Base-by-base conservation (phyloP, 2,888 invertebrate species). In the Noctua pronuba region DNA sequence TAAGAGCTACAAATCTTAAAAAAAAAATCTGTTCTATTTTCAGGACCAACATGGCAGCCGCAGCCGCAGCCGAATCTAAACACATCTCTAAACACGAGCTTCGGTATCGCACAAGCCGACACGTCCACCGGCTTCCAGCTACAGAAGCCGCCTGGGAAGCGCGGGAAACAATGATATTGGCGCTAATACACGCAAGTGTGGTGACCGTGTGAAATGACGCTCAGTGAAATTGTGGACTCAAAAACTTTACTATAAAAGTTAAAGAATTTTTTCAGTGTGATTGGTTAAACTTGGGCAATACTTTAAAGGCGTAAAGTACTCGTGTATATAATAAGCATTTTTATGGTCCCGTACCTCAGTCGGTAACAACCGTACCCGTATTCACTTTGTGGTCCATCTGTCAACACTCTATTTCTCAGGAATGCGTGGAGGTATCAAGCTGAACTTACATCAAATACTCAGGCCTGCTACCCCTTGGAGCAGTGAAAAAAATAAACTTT, bases 121-220 rank as follows among this genome's bases (percentile, higher is more conserved):
- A 80, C 64, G 2, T 88, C 91, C 11, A 89, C 92, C 52, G 93
- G 92, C 88, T 98, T 98, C 94, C 97, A 98, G 90, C 96, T 98
- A 64, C 98, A 98, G 94, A 98, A 98, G 90, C 98, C 98, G 46
- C 98, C 98, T 80, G 96, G 96, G 7, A 98, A 98, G 93, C 95
- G 98, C 82, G 97, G 97, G 80, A 98, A 98, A 90, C 97, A 98
- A 95, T 97, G 96, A 97, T 96, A 95, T 88, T 95, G 94, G 94
- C 93, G 94, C 1, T 94, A 93, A 77, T 16, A 74, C 86, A 72
- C 84, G 73, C 44, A 35, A 69, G 86, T 77, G 86, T 65, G 55
- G 52, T 73, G 64, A 80, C 38, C 38, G 71, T 55, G 79, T 41
- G 85, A 46, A 76, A 21, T 64, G 73, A 78, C 73, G 46, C 73